A percentile compares a stretch with the other conserved stretches of the same genome.
Conservation (phyloP, 2,888 invertebrate genomes). For the Lepidochrysops patricia region DNA sequence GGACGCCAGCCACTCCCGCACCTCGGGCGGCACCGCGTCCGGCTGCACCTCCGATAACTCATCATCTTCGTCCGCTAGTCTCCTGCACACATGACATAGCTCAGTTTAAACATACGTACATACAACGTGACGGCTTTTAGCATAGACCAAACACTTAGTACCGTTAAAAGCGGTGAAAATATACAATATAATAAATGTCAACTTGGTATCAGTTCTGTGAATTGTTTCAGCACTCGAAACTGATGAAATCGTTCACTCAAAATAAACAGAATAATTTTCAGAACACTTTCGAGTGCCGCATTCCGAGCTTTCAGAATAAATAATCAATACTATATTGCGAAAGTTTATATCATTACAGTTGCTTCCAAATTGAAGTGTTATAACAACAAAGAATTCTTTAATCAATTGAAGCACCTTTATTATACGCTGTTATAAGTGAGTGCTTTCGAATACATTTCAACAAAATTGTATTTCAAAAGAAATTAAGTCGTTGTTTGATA, state of each 20-base stretch:
- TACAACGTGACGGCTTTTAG: background rate
- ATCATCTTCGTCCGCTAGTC: conserved; percentile 92
- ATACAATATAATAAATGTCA: background rate
- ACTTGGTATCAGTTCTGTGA: background rate
- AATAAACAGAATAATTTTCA: conserved; percentile 12
- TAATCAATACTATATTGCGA: conserved; percentile 1
- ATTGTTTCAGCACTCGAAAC: background rate
- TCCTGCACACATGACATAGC: conserved; percentile 66
- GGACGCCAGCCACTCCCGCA: conserved; percentile 96
- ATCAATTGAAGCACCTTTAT: conserved; percentile 3
- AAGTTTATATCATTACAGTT: background rate
- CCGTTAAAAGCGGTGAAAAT: background rate
- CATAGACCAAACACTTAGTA: background rate
- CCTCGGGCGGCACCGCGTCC: conserved; percentile 96
- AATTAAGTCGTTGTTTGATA: background rate
- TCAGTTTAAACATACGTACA: background rate
- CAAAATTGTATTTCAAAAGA: background rate
- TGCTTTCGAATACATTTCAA: background rate
- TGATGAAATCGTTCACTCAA: background rate
- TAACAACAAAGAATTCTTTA: background rate
- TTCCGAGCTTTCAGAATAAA: background rate
- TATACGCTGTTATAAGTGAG: background rate
- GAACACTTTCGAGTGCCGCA: background rate
- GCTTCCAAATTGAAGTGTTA: background rate
- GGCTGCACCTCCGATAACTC: conserved; percentile 97